A percentile compares a stretch with the other conserved stretches of the same genome.
Evolutionary conservation across 2,888 invertebrate genomes (phyloP).

Genomic region (Mimumesa dahlbomi): DNA sequence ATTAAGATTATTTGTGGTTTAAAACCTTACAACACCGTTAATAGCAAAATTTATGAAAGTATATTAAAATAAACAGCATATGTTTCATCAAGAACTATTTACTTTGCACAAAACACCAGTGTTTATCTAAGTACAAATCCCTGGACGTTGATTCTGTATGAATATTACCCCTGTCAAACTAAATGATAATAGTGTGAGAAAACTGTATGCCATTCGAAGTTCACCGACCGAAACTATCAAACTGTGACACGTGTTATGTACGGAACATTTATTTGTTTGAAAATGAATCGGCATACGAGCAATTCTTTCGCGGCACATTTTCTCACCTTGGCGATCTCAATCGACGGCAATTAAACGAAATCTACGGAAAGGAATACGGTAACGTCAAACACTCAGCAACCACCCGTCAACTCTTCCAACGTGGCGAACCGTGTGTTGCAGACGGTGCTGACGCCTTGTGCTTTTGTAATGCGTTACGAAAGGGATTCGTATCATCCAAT

Average conservation of each 20-base stretch:
- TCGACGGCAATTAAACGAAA: slow-evolving; percentile 29
- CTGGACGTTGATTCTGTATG: neutral
- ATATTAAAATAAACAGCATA: no score
- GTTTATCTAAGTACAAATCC: no score
- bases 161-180: neutral
- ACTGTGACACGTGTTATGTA: slow-evolving; percentile 22
- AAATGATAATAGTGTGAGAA: slow-evolving; percentile 14
- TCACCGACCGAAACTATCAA: slow-evolving; percentile 51
- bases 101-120: no score
- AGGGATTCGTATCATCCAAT: neutral
- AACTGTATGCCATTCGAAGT: slow-evolving; percentile 27
- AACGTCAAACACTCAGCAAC: slow-evolving; percentile 66
- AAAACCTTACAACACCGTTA: no score
- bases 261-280: neutral
- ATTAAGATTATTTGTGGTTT: no score
- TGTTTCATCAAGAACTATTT: no score
- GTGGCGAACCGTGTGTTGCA: slow-evolving; percentile 72
- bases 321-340: slow-evolving; percentile 58
- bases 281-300: no score
- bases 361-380: slow-evolving; percentile 50
- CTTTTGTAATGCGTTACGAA: slow-evolving; percentile 20
- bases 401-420: slow-evolving; percentile 77
- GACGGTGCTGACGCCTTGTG: slow-evolving; percentile 60
- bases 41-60: no score
- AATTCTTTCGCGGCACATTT: no score